A percentile compares a stretch with the other conserved stretches of the same genome.
Conservation (phyloP, 2,113 vertebrate genomes). For the Nyctibius bracteatus region DNA sequence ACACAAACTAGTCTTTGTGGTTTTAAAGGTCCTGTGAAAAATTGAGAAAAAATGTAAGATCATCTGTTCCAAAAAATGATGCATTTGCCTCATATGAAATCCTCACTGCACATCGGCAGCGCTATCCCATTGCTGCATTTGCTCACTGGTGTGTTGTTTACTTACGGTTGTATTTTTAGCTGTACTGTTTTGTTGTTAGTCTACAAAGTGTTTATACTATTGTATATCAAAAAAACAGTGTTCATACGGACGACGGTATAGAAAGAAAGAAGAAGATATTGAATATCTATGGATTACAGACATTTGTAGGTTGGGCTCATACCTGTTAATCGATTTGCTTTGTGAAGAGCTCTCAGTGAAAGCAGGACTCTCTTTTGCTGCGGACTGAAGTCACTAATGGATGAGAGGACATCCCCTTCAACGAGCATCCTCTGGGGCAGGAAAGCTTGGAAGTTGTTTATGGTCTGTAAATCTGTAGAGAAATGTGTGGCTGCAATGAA, state of each 20-base stretch:
- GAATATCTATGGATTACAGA: not conserved
- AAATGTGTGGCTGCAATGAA: slow-evolving; percentile 62
- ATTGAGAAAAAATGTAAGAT: not conserved
- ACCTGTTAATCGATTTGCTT: slow-evolving; percentile 58
- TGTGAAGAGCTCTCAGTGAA: not conserved
- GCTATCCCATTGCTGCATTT: not conserved
- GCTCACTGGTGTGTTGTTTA: not conserved
- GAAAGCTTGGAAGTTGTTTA: slow-evolving; percentile 41
- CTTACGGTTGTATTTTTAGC: not conserved
- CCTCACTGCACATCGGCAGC: rapidly evolving
- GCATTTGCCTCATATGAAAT: not conserved
- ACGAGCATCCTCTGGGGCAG: slow-evolving; percentile 64
- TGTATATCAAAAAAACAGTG: not conserved
- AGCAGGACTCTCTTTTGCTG: slow-evolving; percentile 61
- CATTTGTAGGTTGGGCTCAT: not conserved
- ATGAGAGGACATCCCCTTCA: slow-evolving; percentile 21
- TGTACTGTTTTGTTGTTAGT: not conserved
- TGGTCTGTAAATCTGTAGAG: slow-evolving; percentile 13
- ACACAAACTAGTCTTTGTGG: not conserved
- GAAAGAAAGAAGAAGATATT: not conserved
- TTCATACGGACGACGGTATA: not conserved
- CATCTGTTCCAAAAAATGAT: not conserved
- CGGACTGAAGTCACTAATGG: slow-evolving; percentile 57
- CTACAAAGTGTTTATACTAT: not conserved
- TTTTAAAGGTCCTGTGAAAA: not conserved